These are phyloP conservation scores for Sarotherodon lohbergeri DNA, from an alignment of 2,113 vertebrate genomes.

Conservation along the genomic window DNA sequence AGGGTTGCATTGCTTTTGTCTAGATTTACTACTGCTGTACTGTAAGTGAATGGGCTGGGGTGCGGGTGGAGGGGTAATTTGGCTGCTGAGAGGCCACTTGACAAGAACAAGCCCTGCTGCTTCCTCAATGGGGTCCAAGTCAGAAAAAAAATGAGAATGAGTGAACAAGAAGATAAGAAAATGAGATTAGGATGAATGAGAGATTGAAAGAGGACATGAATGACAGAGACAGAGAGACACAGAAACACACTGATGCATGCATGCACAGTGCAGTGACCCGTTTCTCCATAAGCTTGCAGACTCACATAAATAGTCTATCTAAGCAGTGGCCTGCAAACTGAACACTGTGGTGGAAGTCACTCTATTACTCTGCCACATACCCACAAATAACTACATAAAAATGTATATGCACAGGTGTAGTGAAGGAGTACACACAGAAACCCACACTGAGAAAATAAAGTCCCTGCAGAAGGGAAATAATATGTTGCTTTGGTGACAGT, in stretches of 20 bases:
- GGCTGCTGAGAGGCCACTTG: slow-evolving; percentile 21
- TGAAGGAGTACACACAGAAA: neutral
- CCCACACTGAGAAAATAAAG: neutral
- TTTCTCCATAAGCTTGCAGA: neutral
- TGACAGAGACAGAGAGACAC: neutral
- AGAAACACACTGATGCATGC: neutral
- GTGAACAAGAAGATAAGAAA: neutral
- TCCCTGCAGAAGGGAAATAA: slow-evolving; percentile 19
- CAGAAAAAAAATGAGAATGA: neutral
- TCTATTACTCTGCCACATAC: neutral
- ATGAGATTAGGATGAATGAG: neutral
- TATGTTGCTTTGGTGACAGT: slow-evolving; percentile 68
- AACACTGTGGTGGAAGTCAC: neutral
- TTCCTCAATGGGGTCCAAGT: slow-evolving; percentile 5
- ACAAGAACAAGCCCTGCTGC: slow-evolving; percentile 39
- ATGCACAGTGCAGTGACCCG: neutral
- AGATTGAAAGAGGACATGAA: neutral
- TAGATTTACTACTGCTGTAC: slow-evolving; percentile 32
- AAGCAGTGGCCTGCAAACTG: neutral
- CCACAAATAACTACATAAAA: neutral
- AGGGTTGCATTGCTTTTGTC: slow-evolving; percentile 39
- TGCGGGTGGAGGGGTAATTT: neutral
- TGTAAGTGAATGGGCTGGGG: slow-evolving; percentile 9
- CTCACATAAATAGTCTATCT: slow-evolving; percentile 37
- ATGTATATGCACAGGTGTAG: neutral